These are phyloP conservation scores for Podocnemis expansa DNA, from an alignment of 2,113 vertebrate genomes.

Conservation along the genomic window DNA sequence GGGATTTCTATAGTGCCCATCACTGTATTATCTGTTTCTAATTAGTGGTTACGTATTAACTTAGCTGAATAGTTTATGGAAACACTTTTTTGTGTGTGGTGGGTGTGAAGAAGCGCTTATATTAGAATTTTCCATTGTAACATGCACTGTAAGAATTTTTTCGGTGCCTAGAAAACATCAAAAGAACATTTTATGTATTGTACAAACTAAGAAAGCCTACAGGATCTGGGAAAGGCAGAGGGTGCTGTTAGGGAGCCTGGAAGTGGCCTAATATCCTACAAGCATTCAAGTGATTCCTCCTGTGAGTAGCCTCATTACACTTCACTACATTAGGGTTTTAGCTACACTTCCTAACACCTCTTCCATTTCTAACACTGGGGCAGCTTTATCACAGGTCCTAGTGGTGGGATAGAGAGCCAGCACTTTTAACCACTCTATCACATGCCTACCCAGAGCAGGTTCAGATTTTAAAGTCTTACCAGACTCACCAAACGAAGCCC, in stretches of 20 bases:
- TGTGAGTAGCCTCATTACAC: background rate
- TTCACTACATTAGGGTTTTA: background rate
- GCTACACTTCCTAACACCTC: background rate
- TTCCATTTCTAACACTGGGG: background rate
- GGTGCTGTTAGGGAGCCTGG: background rate
- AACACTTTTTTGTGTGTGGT: background rate
- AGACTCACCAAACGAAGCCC: background rate
- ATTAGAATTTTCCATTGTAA: background rate
- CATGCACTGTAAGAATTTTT: background rate
- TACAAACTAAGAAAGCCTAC: background rate
- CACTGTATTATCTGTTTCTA: background rate
- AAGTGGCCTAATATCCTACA: background rate
- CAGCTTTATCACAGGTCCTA: background rate
- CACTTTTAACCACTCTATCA: background rate
- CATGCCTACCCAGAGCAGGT: background rate
- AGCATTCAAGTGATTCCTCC: background rate
- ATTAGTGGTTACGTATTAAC: background rate
- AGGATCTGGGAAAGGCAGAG: background rate
- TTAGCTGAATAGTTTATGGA: background rate
- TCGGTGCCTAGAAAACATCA: background rate
- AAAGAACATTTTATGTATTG: background rate
- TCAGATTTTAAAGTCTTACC: background rate
- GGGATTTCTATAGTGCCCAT: background rate
- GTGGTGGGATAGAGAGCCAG: background rate
- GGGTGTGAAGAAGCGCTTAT: accelerated